These are phyloP conservation scores for Mechanitis messenoides DNA, from an alignment of 2,888 invertebrate genomes.

Conservation along the genomic window DNA sequence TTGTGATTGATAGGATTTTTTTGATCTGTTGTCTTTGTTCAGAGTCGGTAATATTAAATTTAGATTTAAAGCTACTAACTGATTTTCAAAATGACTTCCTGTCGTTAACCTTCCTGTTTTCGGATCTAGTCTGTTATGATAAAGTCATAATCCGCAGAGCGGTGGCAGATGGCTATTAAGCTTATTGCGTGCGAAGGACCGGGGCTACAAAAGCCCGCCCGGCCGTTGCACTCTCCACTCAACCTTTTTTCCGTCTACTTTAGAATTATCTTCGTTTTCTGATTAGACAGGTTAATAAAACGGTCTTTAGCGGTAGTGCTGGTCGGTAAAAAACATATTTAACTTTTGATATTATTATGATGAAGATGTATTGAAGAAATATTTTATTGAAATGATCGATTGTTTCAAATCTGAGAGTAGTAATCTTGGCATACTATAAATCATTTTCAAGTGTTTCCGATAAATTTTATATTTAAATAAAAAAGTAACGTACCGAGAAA, in stretches of 20 bases:
- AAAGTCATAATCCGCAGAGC: constrained; percentile 21
- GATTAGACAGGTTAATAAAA: constrained; percentile 17
- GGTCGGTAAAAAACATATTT: background rate
- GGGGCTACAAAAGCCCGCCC: constrained; percentile 44
- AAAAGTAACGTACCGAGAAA: background rate
- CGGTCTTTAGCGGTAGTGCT: background rate
- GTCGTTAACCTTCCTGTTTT: background rate
- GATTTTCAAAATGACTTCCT: constrained; percentile 1
- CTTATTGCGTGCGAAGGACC: constrained; percentile 32
- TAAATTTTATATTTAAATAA: background rate
- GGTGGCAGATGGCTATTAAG: constrained; percentile 28
- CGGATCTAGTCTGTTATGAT: background rate
- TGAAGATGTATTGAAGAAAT: background rate
- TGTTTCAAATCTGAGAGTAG: background rate
- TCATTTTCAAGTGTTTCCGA: background rate
- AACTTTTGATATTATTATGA: background rate
- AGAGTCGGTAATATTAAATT: background rate
- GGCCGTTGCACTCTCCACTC: constrained; percentile 57
- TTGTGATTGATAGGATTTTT: background rate
- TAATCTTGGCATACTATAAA: constrained; percentile 6
- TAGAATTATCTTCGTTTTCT: constrained; percentile 35
- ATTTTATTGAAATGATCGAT: background rate
- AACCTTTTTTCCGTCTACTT: constrained; percentile 42
- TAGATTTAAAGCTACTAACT: background rate
- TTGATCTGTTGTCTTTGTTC: background rate